Conservation (phyloP, 2,888 invertebrate genomes). For the Carabus problematicus region DNA sequence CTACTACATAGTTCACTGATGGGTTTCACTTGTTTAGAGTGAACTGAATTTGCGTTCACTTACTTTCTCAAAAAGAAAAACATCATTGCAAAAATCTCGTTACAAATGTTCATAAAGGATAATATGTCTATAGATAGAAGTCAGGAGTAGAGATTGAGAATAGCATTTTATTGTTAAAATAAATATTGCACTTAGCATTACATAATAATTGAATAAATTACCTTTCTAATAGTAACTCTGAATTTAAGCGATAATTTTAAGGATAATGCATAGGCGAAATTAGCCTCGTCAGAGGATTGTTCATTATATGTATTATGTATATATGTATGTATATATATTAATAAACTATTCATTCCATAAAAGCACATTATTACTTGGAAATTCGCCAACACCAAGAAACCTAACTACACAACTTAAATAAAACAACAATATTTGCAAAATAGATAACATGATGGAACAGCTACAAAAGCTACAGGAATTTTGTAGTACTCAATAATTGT, state of each 20-base stretch:
- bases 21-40: too few relatives aligned
- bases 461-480: constrained; percentile 25
- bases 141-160: constrained; percentile 36
- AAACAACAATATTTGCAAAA: constrained; percentile 30
- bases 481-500: constrained; percentile 2
- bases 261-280: constrained; percentile 35
- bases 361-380: constrained; percentile 43
- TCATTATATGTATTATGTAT: not conserved
- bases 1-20: too few relatives aligned
- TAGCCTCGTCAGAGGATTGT: not conserved
- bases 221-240: constrained; percentile 36
- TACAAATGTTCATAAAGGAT: not conserved
- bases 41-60: too few relatives aligned
- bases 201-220: constrained; percentile 39
- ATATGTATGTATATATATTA: constrained; percentile 19
- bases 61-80: too few relatives aligned
- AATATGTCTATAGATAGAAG: constrained; percentile 31
- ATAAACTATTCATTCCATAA: constrained; percentile 40
- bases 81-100: too few relatives aligned
- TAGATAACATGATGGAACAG: constrained; percentile 21
- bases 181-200: constrained; percentile 41
- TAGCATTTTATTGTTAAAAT: constrained; percentile 42
- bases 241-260: constrained; percentile 35
- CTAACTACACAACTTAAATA: constrained; percentile 35
- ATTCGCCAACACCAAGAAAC: constrained; percentile 39